Base-by-base conservation (phyloP, 2,797 vertebrate species). In the Sorex maritimensis region DNA sequence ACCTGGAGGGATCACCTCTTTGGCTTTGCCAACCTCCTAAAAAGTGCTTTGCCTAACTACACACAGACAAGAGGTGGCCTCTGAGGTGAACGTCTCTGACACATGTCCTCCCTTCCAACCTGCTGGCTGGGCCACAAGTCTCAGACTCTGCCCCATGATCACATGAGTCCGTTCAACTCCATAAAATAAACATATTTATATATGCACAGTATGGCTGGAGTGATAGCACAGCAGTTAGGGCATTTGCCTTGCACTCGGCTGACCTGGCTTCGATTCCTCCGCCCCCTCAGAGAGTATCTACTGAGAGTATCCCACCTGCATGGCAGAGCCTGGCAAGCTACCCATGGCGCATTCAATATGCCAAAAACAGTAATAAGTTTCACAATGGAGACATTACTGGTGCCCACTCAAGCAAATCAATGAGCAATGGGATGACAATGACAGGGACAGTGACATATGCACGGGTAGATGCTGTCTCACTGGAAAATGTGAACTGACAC, bases 1-100 rank as follows among this genome's bases (percentile, higher is more conserved):
- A 41, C 13, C 17, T 0, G 14, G 38, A 67, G 3, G 73, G 52
- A 55, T 55, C 52, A 14, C 13, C 55, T 7, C 1, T 65, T 3
- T 13, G 67, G 55, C 55, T 30, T 2, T 7, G 28, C 41, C n/a
- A 49, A 14, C 17, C 13, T 1, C 52, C 10, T 2, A 6, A 19
- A 7, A 12, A n/a, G 11, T 0, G 5, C 49, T 10, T 2, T 2
- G 46, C 44, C 69, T 1, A 6, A n/a, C 1, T 11, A 23, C 44
- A 2, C 5, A 28, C 0, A 34, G 0, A 23, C 28, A 6, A 34
- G 52, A 72, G 52, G 38, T 2, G 4, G 1, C 6, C 41, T 2
- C 1, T 10, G 8, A 21, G 9, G 28, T 0, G 5, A 26, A 2
- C 6, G 10, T 34, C 67, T 24, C 58, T 0, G 2, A 34, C 28